Conservation (phyloP, 2,113 vertebrate genomes). For the Lepus timidus region DNA sequence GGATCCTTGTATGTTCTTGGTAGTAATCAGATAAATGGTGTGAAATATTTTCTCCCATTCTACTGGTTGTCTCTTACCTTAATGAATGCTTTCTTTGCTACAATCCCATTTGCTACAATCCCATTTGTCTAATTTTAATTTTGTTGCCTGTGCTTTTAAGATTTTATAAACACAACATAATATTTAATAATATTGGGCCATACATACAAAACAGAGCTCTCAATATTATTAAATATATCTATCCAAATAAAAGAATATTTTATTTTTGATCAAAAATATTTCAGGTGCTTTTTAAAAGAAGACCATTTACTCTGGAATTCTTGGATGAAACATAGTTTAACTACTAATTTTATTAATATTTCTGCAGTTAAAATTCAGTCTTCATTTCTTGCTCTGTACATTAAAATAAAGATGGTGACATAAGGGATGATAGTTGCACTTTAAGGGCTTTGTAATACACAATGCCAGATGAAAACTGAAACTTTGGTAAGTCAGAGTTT, state of each 20-base stretch:
- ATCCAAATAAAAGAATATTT: background rate
- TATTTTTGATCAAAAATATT: background rate
- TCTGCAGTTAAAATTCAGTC: background rate
- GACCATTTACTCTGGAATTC: background rate
- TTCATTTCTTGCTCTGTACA: background rate
- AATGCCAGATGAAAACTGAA: background rate
- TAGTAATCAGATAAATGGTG: too few species aligned
- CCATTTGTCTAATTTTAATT: too few species aligned
- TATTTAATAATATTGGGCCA: background rate
- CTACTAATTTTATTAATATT: background rate
- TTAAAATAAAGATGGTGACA: slow-evolving; percentile 1
- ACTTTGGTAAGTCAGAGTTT: too few species aligned
- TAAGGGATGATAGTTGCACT: background rate
- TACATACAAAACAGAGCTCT: background rate
- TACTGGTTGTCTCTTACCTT: too few species aligned
- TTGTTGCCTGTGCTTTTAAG: too few species aligned
- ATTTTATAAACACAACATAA: background rate
- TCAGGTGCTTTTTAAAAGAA: background rate
- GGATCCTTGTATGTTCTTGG: too few species aligned
- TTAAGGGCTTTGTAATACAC: background rate
- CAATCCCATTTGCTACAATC: too few species aligned
- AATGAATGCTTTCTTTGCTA: too few species aligned
- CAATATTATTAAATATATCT: background rate
- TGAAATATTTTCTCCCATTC: too few species aligned
- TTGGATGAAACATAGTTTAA: background rate